Evolutionary conservation across 1,140 invertebrate genomes (phyloP), one percentile per base, ranked within the genome.

Genomic region (Heliconius congener): DNA sequence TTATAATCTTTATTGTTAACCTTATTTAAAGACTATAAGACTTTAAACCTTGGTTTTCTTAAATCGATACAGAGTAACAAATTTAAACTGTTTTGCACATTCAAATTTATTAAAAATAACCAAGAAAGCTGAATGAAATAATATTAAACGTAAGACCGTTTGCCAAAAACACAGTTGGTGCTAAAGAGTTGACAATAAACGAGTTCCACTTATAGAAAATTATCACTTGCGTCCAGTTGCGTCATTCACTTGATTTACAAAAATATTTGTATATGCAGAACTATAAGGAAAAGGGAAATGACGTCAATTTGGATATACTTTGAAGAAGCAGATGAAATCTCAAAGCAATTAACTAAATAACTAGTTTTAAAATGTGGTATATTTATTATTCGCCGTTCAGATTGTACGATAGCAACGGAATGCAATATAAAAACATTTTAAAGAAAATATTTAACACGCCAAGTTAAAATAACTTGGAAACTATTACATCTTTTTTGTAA

Each of bases 181-280:
- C 46, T 78, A 78, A 30, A 78, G 52, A 78, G 52, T 73, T 78
- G 76, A 78, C 71, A 71, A 78, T 78, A 73, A 50, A 39, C 52
- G 71, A 46, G 71, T 42, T 78, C 78, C 78, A 80, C 42, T 76
- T 80, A 80, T 73, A 76, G 78, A 71, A 60, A 80, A 80, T 80
- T 76, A 76, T 80, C 74, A 76, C 70, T 75, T 30, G 46, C 37
- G n/a, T n/a, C 70, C 39, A 50, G 50, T 80, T 80, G 78, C 78
- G 78, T 80, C 78, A 76, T 73, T 72, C 27, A 30, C 13, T 66
- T 30, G 13, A 66, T 66, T 11, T 66, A 30, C 5, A 66, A 66
- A 66, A 66, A 66, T 66, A 66, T 66, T 66, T 66, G 27, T 11
- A 66, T 66, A 66, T 16, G 60, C 60, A 66, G 27, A 30, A 66